Evolutionary conservation across 2,888 invertebrate genomes (phyloP).

Genomic region (Zonitis immaculata): DNA sequence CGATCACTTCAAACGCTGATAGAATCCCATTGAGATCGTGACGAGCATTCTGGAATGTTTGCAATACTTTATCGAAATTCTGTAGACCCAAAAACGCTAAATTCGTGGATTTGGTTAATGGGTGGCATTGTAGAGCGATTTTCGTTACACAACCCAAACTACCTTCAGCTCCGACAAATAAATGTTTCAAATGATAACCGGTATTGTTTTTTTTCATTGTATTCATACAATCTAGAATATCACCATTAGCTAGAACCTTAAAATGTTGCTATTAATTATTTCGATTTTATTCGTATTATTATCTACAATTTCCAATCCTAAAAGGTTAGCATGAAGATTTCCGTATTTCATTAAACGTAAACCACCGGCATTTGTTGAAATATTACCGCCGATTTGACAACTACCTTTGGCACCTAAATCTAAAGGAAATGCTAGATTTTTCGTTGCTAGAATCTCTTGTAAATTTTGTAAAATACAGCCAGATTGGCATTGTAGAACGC

Average conservation of each 20-base stretch:
- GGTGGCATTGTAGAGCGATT: conserved; percentile 85
- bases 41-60: conserved; percentile 73
- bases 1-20: conserved; percentile 95
- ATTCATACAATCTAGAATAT: conserved; percentile 78
- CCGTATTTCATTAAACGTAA: conserved; percentile 91
- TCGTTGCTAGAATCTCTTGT: conserved; percentile 66
- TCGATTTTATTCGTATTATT: too few species aligned
- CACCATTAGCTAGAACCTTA: conserved; percentile 84
- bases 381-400: conserved; percentile 93
- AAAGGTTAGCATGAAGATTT: conserved; percentile 83
- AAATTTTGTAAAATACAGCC: conserved; percentile 87
- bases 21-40: conserved; percentile 76
- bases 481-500: conserved; percentile 76
- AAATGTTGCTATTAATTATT: too few species aligned
- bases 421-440: conserved; percentile 83
- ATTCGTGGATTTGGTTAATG: conserved; percentile 73
- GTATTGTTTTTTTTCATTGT: conserved; percentile 95
- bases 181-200: conserved; percentile 92
- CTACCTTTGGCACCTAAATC: conserved; percentile 95
- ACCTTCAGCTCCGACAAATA: conserved; percentile 97
- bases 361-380: conserved; percentile 96
- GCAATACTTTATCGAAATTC: conserved; percentile 72
- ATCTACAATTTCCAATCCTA: conserved; percentile 92
- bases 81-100: conserved; percentile 85
- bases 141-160: conserved; percentile 92